These are phyloP conservation scores for Castor canadensis DNA, from an alignment of 2,113 vertebrate species.

Conservation along the genomic window DNA sequence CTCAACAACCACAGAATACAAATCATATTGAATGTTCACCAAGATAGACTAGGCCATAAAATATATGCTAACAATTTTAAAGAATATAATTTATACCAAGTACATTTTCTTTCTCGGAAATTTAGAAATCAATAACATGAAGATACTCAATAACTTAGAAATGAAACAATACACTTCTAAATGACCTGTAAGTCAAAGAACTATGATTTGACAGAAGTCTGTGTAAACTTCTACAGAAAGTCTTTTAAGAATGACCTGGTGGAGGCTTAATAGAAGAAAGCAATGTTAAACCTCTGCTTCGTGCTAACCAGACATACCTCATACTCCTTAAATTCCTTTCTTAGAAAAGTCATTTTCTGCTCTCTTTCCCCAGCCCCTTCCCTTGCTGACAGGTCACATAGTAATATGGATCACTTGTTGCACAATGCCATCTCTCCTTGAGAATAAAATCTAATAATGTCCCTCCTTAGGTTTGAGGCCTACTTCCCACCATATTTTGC, in stretches of 20 bases:
- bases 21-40: background rate
- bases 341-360: constrained; percentile 80
- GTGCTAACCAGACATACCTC: constrained; percentile 78
- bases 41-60: background rate
- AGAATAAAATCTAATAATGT: constrained; percentile 85
- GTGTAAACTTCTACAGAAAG: constrained; percentile 95
- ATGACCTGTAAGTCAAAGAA: background rate
- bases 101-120: background rate
- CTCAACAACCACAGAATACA: background rate
- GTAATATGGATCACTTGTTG: constrained; percentile 69
- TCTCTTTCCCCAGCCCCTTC: background rate
- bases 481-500: constrained; percentile 82
- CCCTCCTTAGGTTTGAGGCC: constrained; percentile 80
- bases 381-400: constrained; percentile 60
- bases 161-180: background rate
- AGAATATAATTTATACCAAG: background rate
- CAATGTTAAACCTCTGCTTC: constrained; percentile 85
- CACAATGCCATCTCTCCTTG: constrained; percentile 69
- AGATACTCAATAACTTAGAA: background rate
- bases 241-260: constrained; percentile 94
- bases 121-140: background rate
- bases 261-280: constrained; percentile 95
- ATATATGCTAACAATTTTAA: background rate
- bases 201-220: constrained; percentile 85
- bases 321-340: constrained; percentile 82